phyloP scores from a whole-genome alignment of 2,888 invertebrate genomes.

The Catocala sponsa region DNA sequence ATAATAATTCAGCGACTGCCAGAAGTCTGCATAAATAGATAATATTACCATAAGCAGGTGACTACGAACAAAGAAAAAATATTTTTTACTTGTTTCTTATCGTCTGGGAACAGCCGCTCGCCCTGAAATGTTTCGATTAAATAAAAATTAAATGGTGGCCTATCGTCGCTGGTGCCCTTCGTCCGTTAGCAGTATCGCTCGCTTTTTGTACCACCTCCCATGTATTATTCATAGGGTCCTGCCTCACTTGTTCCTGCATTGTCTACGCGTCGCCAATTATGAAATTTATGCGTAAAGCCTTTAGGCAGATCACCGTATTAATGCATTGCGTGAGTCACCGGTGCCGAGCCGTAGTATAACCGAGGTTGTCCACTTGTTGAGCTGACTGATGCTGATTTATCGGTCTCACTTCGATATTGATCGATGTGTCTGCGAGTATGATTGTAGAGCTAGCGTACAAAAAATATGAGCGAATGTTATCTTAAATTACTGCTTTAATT shows the following conservation, averaged over 20 bases:
- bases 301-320: conserved; percentile 76
- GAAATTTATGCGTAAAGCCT: conserved; percentile 82
- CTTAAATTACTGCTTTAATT: conserved; percentile 35
- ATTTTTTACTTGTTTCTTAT: conserved; percentile 56
- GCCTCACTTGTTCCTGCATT: conserved; percentile 81
- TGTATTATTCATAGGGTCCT: conserved; percentile 80
- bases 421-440: conserved; percentile 75
- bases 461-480: conserved; percentile 30
- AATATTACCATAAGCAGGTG: conserved; percentile 56
- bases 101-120: conserved; percentile 60
- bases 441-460: conserved; percentile 47
- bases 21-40: conserved; percentile 48
- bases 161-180: conserved; percentile 62
- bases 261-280: conserved; percentile 84
- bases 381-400: conserved; percentile 82
- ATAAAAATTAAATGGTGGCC: conserved; percentile 70
- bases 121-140: conserved; percentile 68
- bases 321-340: conserved; percentile 74
- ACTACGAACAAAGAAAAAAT: conserved; percentile 54
- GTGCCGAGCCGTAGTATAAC: conserved; percentile 59
- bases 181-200: conserved; percentile 66
- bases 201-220: conserved; percentile 64
- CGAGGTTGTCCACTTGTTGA: conserved; percentile 80
- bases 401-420: conserved; percentile 74
- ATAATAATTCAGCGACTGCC: conserved; percentile 33